phyloP scores from a whole-genome alignment of 2,797 vertebrate species.

The Pelodytes ibericus region DNA sequence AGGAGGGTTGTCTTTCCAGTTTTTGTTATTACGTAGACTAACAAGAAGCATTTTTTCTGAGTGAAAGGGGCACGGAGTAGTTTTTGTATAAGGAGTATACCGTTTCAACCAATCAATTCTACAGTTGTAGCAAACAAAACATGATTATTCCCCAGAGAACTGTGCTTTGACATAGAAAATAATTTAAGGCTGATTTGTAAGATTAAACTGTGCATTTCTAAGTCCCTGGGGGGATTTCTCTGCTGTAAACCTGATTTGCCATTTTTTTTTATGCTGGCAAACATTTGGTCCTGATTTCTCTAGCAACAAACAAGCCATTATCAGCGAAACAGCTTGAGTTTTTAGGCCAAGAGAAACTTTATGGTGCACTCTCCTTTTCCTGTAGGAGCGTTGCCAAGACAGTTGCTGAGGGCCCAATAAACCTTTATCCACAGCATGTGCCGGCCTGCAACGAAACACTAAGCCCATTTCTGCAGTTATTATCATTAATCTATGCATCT shows the following conservation, averaged over 20 bases:
- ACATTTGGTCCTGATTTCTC: conserved; percentile 53
- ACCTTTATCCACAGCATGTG: conserved; percentile 29
- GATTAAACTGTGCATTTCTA: background rate
- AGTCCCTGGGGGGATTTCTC: background rate
- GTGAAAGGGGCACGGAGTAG: too few species aligned
- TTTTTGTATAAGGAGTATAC: too few species aligned
- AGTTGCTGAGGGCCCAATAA: conserved; percentile 14
- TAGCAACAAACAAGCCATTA: conserved; percentile 61
- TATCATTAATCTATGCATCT: too few species aligned
- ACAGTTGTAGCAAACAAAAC: too few species aligned
- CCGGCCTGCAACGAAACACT: conserved; percentile 16
- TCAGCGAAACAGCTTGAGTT: conserved; percentile 57
- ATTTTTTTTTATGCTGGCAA: conserved; percentile 47
- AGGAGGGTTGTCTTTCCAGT: too few species aligned
- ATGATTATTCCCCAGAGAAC: background rate
- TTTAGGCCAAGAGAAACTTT: conserved; percentile 60
- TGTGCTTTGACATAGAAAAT: background rate
- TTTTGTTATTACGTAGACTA: too few species aligned
- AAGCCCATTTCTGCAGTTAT: conserved; percentile 37
- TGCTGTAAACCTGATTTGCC: conserved; percentile 59
- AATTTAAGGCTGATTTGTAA: background rate
- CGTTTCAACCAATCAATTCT: too few species aligned
- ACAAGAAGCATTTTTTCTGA: too few species aligned
- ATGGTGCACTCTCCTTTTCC: conserved; percentile 59
- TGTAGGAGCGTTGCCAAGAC: conserved; percentile 31